Percentiles rank a stretch among this genome's conserved stretches.
These are phyloP conservation scores for Drosophila funebris DNA, from an alignment of 1,140 invertebrate genomes.

Conservation along the genomic window DNA sequence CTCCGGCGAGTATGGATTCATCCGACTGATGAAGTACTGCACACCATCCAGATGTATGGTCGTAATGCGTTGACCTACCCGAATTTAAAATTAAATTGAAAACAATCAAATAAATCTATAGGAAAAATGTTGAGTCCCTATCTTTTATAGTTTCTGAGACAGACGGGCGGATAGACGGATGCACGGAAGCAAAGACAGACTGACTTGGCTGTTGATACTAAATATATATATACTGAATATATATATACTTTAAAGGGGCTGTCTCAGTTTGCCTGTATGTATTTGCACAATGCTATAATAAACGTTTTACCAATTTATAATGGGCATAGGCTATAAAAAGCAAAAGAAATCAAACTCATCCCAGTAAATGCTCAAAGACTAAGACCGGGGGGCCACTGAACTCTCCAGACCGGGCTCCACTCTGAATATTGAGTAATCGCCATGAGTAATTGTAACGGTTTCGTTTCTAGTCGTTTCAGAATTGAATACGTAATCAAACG, in stretches of 20 bases:
- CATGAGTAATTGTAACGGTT: slow-evolving; percentile 64
- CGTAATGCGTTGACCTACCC: slow-evolving; percentile 92
- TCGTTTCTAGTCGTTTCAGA: slow-evolving; percentile 42
- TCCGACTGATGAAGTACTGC: slow-evolving; percentile 93
- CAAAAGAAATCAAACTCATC: slow-evolving; percentile 3
- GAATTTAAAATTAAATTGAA: slow-evolving; percentile 22
- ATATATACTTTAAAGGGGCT: no score
- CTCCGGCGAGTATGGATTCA: slow-evolving; percentile 94
- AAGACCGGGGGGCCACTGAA: slow-evolving; percentile 41
- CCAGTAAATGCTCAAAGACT: slow-evolving; percentile 17
- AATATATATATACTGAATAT: no score
- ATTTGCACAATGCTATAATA: no score
- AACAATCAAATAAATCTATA: no score
- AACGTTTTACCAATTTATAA: not conserved
- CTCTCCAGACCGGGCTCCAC: slow-evolving; percentile 8
- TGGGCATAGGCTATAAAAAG: not conserved
- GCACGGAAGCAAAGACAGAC: no score
- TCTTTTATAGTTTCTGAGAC: no score
- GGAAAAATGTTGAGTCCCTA: no score
- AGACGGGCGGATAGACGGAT: no score
- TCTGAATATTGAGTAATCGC: slow-evolving; percentile 50
- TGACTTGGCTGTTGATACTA: no score
- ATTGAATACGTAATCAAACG: slow-evolving; percentile 60
- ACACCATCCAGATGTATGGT: slow-evolving; percentile 93
- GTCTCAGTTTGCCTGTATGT: no score